Evolutionary conservation across 1,140 invertebrate genomes (phyloP).

Genomic region (Camponotus vicinus): DNA sequence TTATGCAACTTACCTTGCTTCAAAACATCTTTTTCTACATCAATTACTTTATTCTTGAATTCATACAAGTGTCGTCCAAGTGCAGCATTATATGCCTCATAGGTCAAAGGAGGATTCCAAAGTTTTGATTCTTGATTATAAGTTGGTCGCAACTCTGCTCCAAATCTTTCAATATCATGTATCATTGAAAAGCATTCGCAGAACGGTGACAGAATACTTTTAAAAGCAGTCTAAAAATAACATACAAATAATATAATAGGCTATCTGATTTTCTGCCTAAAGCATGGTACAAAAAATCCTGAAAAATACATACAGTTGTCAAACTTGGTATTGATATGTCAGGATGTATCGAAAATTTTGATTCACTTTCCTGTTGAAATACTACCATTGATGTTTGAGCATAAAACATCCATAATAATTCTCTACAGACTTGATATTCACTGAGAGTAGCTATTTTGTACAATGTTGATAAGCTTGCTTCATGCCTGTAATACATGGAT

Average conservation of each 20-base stretch:
- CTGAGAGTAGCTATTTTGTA: constrained; percentile 78
- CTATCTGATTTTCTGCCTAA: constrained; percentile 3
- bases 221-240: constrained; percentile 79
- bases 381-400: constrained; percentile 77
- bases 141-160: constrained; percentile 72
- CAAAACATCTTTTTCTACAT: constrained; percentile 80
- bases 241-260: constrained; percentile 6
- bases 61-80: constrained; percentile 76
- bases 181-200: constrained; percentile 82
- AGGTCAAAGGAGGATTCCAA: constrained; percentile 80
- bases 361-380: constrained; percentile 76
- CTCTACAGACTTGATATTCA: constrained; percentile 83
- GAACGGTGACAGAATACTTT: constrained; percentile 79
- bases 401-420: constrained; percentile 85
- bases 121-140: constrained; percentile 36
- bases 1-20: constrained; percentile 78
- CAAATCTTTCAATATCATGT: constrained; percentile 79
- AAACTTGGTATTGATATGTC: constrained; percentile 84
- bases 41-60: constrained; percentile 77
- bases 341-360: constrained; percentile 74
- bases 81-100: constrained; percentile 81
- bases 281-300: neutral
- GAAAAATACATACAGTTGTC: constrained; percentile 73
- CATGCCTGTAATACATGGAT: constrained; percentile 70
- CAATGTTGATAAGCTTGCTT: constrained; percentile 72